Conservation (phyloP, 2,113 vertebrate species). For the Athene cunicularia region DNA sequence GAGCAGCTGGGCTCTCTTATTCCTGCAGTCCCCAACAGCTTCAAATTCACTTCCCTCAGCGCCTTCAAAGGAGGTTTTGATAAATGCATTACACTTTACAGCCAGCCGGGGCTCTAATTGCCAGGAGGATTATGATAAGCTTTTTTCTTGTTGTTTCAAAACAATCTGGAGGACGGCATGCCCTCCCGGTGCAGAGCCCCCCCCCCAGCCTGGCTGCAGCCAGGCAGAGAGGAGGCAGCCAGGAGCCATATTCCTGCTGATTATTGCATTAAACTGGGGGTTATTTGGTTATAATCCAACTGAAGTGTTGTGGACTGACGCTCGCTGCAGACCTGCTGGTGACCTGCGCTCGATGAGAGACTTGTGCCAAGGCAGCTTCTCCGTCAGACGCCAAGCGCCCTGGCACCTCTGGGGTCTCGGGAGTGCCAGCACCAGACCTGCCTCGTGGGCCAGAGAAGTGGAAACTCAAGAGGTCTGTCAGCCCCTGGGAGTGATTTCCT, state of each 20-base stretch:
- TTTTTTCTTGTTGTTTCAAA: slow-evolving; percentile 62
- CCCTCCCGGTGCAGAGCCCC: not conserved
- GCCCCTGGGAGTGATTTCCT: slow-evolving; percentile 9
- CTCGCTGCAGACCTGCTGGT: not conserved
- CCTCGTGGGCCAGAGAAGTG: not conserved
- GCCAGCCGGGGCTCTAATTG: slow-evolving; percentile 61
- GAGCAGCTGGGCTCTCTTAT: slow-evolving; percentile 52
- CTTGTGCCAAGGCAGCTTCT: slow-evolving; percentile 28
- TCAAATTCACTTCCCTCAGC: slow-evolving; percentile 59
- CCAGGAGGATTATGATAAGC: slow-evolving; percentile 64
- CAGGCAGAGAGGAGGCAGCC: not conserved
- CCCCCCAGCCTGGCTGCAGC: not conserved
- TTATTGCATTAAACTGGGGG: not conserved
- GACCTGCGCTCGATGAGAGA: not conserved
- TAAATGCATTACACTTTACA: slow-evolving; percentile 58
- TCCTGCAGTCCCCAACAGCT: slow-evolving; percentile 30
- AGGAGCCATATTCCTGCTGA: not conserved
- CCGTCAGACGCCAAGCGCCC: not conserved
- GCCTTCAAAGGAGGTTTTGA: slow-evolving; percentile 62
- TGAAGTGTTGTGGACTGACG: not conserved
- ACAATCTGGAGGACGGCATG: slow-evolving; percentile 23
- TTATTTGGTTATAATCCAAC: not conserved
- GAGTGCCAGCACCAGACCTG: slow-evolving; percentile 13
- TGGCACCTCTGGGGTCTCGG: not conserved
- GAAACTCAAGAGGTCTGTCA: slow-evolving; percentile 59